Base-by-base conservation (phyloP, 2,113 vertebrate genomes). In the Gallinago undulata region DNA sequence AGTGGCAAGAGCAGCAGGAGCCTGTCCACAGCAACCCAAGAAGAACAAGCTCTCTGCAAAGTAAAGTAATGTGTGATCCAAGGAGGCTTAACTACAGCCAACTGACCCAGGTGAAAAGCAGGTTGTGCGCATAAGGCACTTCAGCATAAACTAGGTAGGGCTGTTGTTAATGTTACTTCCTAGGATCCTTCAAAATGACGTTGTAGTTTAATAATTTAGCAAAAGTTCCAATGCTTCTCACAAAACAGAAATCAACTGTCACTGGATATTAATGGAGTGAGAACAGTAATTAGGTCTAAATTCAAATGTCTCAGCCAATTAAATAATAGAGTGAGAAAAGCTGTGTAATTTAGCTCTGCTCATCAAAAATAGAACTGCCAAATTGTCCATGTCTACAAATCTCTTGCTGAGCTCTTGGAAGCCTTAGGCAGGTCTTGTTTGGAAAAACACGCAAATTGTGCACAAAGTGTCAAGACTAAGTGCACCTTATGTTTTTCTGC, bases 261-360 rank as follows among this genome's bases (percentile, higher is more conserved):
- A 35, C 41, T 53, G 70, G 22, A 19, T 59, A 90, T 93, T 94
- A 95, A 77, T 63, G 57, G 41, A 79, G 55, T 57, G 77, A 93
- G 94, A 85, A 89, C 87, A 94, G 87, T 89, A 91, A 96, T 96
- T 96, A 96, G 84, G 84, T 91, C 90, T 95, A 91, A 96, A 94
- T 97, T 96, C 87, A 96, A 78, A 70, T 68, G 83, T 79, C 67
- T 80, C 66, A 64, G 50, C n/a, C 67, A 94, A 92, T 94, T 96
- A 83, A 91, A 48, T 47, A 73, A 33, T 12, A 83, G 74, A 56
- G 84, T 53, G 67, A 95, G 87, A 83, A 89, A 84, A 87, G 62
- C 66, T 87, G 74, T 56, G 59, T 67, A 55, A 72, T 91, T 94
- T 66, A 89, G 62, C 56, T 85, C 74, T 73, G 24, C 67, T 95